Conservation (phyloP, 2,113 vertebrate species). For the Ictalurus furcatus region DNA sequence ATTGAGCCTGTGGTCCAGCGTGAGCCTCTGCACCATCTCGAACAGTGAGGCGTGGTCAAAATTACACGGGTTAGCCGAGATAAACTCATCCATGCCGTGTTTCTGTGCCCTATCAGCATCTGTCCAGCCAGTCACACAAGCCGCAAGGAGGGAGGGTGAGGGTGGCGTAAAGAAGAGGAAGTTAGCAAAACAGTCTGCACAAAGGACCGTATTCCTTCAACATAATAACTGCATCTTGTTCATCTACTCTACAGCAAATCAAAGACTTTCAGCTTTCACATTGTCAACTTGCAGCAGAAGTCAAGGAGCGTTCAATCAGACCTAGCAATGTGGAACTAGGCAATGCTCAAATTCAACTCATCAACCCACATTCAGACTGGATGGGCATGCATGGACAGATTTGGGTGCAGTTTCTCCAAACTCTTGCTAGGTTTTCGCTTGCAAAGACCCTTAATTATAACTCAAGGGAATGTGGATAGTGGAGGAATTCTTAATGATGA, state of each 20-base stretch:
- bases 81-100: constrained; percentile 99
- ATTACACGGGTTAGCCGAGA: constrained; percentile 99
- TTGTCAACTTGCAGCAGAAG: constrained; percentile 98
- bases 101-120: constrained; percentile 99
- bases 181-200: constrained; percentile 62
- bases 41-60: constrained; percentile 99
- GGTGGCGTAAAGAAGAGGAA: constrained; percentile 66
- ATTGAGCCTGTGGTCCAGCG: constrained; percentile 99
- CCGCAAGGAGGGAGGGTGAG: constrained; percentile 69
- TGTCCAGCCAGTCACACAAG: constrained; percentile 90
- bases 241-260: constrained; percentile 74
- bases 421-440: constrained; percentile 24
- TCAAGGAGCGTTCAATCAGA: constrained; percentile 73
- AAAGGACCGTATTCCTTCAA: constrained; percentile 50
- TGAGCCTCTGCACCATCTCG: constrained; percentile 98
- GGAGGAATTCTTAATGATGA: constrained; percentile 43
- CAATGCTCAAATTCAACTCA: constrained; percentile 59
- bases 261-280: constrained; percentile 79
- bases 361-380: constrained; percentile 57
- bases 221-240: constrained; percentile 55
- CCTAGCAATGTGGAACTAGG: constrained; percentile 62
- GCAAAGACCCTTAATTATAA: constrained; percentile 35
- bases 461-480: constrained; percentile 38
- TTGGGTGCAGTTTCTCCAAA: constrained; percentile 39
- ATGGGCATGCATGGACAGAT: constrained; percentile 68